Base-by-base conservation (phyloP, 1,140 invertebrate genomes). In the Glomeris maerens region DNA sequence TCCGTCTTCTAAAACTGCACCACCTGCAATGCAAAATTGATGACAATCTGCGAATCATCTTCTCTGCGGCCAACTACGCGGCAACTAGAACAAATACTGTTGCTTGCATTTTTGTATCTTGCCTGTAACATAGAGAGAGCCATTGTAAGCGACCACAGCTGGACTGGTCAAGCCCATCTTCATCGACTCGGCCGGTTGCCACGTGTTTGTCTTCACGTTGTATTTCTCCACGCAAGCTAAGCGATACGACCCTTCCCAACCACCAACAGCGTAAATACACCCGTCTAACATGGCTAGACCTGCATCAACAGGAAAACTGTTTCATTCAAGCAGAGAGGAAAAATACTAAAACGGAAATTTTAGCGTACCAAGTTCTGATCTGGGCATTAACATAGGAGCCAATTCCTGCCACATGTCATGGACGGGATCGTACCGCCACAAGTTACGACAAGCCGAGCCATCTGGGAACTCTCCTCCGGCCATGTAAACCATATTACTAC, bases 171-270 rank as follows among this genome's bases (percentile, higher is more conserved):
- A 58, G 4, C 70, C 64, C 59, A 69, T 50, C 57, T 66, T 68
- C 67, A 73, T 69, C 3, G 53, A 42, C 13, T 54, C 42, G 13
- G 63, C 66, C 41, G 64, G 62, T 7, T 59, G 63, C 77, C 76
- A 78, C 0, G 56, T 52, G 54, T 77, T 66, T 20, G 63, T 66
- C 23, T 70, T 69, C 0, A 78, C 77, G 64, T 84, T 75, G 60
- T 84, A 86, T 45, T 74, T 70, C 62, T 87, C 84, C n/a, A 77
- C 82, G 0, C 77, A 78, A 55, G 79, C 76, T n/a, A 86, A 66
- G 55, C 82, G 83, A 63, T 79, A 79, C 74, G 81, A 84, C 31
- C 81, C 79, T 69, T 87, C 83, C 65, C 81, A 85, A 22, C 84
- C 85, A 47, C 84, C 85, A 27, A 84, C 78, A 17, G 77, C 83